These are phyloP conservation scores for Pseudobourletiella spinata DNA, from an alignment of 1,140 invertebrate genomes.

Conservation along the genomic window DNA sequence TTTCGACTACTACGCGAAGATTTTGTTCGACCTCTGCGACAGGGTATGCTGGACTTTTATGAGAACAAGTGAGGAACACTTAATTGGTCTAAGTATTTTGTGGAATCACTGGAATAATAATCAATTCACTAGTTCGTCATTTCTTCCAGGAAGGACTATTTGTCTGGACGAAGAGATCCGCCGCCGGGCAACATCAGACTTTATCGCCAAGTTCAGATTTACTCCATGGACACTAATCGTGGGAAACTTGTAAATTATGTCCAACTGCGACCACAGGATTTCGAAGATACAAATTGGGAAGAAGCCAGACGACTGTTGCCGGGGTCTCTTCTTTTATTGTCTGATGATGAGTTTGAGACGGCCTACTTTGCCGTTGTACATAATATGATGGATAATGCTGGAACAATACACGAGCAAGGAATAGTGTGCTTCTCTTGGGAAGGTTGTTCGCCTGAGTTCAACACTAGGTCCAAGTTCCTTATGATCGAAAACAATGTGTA, in stretches of 20 bases:
- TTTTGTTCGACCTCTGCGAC: slow-evolving; percentile 23
- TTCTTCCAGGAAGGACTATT: slow-evolving; percentile 14
- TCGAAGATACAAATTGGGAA: too few species aligned
- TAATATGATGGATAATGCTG: slow-evolving; percentile 42
- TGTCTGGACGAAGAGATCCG: slow-evolving; percentile 13
- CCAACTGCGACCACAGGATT: too few species aligned
- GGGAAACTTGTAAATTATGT: too few species aligned
- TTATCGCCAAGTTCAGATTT: slow-evolving; percentile 18
- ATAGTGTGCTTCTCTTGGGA: too few species aligned
- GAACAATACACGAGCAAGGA: too few species aligned
- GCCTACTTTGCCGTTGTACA: slow-evolving; percentile 57
- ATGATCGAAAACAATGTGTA: slow-evolving; percentile 51
- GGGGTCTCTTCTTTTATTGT: slow-evolving; percentile 63
- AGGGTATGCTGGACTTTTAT: slow-evolving; percentile 22
- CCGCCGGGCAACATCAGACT: slow-evolving; percentile 24
- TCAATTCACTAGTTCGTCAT: not conserved
- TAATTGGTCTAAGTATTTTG: too few species aligned
- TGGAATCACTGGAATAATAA: not conserved
- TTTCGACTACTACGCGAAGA: slow-evolving; percentile 60
- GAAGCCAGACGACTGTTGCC: too few species aligned
- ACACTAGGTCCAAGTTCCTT: slow-evolving; percentile 38
- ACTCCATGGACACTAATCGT: too few species aligned
- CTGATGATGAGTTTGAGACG: slow-evolving; percentile 54
- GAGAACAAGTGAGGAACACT: slow-evolving; percentile 18
- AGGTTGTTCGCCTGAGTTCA: too few species aligned